Conservation (phyloP, 1,140 invertebrate species). For the Euschistus heros region DNA sequence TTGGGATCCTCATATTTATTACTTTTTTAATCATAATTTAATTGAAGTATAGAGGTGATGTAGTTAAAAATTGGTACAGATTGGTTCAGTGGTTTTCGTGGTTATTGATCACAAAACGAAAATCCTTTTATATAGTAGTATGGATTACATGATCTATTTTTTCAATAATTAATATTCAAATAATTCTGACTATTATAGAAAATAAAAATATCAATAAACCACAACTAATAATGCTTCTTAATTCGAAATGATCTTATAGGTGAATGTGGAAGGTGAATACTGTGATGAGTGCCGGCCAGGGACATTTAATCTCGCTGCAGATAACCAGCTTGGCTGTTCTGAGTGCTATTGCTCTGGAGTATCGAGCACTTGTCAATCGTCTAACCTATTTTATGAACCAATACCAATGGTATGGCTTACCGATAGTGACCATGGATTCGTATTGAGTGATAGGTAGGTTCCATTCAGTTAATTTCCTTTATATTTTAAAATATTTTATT, state of each 20-base stretch:
- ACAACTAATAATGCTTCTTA: not conserved
- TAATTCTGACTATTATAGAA: too few species aligned
- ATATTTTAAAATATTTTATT: too few species aligned
- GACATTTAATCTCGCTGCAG: conserved; percentile 65
- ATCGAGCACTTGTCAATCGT: conserved; percentile 55
- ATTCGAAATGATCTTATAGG: conserved; percentile 35
- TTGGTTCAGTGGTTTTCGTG: too few species aligned
- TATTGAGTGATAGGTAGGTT: conserved; percentile 49
- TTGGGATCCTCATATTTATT: too few species aligned
- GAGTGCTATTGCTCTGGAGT: conserved; percentile 89
- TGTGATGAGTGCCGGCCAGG: conserved; percentile 74
- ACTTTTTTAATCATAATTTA: too few species aligned
- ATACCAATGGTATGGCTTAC: conserved; percentile 51
- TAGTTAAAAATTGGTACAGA: too few species aligned
- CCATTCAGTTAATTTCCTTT: too few species aligned
- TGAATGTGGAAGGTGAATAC: conserved; percentile 60
- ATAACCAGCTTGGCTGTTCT: conserved; percentile 71
- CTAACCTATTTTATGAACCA: conserved; percentile 49
- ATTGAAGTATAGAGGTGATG: too few species aligned
- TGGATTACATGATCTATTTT: too few species aligned
- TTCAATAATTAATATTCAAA: too few species aligned
- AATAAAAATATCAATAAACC: not conserved
- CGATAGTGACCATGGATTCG: conserved; percentile 45
- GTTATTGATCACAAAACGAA: too few species aligned
- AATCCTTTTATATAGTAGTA: too few species aligned